phyloP scores from a whole-genome alignment of 1,140 invertebrate species.

The Micrasema longulum region DNA sequence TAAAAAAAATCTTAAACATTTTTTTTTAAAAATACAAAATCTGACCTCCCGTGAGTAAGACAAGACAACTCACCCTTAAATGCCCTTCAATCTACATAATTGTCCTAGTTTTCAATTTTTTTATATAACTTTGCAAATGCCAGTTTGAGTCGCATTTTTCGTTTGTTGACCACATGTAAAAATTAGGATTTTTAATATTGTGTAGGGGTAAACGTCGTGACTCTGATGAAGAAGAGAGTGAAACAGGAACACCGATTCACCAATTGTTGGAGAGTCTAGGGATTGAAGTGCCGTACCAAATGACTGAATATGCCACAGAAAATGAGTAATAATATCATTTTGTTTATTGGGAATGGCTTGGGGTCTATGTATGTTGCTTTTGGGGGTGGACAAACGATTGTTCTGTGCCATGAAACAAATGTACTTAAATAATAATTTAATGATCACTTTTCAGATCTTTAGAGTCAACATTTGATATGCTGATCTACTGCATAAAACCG shows the following conservation, averaged over 20 bases:
- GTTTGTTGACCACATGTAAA: not conserved
- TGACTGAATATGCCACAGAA: not conserved
- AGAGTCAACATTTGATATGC: conserved; percentile 64
- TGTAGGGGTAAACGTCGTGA: conserved; percentile 45
- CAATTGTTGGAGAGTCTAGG: conserved; percentile 42
- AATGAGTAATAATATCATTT: conserved; percentile 47
- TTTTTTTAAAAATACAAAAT: too few relatives aligned
- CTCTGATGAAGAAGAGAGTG: conserved; percentile 31
- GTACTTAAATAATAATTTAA: not conserved
- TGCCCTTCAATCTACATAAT: too few relatives aligned
- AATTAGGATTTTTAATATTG: conserved; percentile 46
- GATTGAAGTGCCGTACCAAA: conserved; percentile 27
- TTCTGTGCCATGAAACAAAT: too few relatives aligned
- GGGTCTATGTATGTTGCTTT: conserved; percentile 51
- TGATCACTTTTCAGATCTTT: conserved; percentile 61
- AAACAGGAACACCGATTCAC: conserved; percentile 28
- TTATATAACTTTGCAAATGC: too few relatives aligned
- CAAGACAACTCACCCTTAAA: too few relatives aligned
- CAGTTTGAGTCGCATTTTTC: too few relatives aligned
- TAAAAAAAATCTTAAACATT: too few relatives aligned
- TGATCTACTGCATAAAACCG: conserved; percentile 67
- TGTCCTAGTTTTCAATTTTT: too few relatives aligned
- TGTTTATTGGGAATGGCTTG: conserved; percentile 43
- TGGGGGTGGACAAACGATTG: conserved; percentile 17
- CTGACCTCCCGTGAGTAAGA: too few relatives aligned